Evolutionary conservation across 2,797 vertebrate species (phyloP).

Genomic region (Amblyraja radiata): DNA sequence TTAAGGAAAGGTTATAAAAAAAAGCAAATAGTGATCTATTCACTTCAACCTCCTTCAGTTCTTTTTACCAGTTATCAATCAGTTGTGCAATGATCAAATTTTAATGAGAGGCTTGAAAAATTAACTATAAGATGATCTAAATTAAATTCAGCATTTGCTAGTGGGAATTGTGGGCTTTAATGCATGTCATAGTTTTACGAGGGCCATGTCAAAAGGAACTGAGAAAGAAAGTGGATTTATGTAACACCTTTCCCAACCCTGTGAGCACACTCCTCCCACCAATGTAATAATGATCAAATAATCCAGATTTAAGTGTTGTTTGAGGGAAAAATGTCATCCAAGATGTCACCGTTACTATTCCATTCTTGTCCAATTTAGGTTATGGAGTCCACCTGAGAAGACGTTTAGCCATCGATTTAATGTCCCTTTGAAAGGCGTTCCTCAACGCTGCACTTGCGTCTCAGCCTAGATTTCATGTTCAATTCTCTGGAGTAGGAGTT

Average conservation of each 20-base stretch:
- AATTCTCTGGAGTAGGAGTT: too few relatives aligned
- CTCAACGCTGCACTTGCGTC: not conserved
- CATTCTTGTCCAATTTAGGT: not conserved
- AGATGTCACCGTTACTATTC: not conserved
- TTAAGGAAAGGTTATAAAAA: not conserved
- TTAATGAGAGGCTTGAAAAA: conserved; percentile 22
- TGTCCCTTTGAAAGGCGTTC: not conserved
- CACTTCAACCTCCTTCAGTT: not conserved
- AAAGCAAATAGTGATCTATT: not conserved
- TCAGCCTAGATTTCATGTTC: not conserved
- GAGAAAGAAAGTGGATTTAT: not conserved
- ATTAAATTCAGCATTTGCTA: not conserved
- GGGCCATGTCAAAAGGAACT: not conserved
- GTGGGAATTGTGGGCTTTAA: conserved; percentile 3
- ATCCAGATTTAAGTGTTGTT: not conserved
- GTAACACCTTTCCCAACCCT: not conserved
- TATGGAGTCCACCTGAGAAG: not conserved
- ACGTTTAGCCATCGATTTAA: not conserved
- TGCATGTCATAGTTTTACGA: not conserved
- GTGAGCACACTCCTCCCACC: not conserved
- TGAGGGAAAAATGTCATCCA: not conserved
- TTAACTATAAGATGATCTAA: not conserved
- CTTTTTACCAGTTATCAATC: not conserved
- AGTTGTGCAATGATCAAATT: not conserved
- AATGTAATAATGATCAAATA: not conserved